Percentiles rank a stretch among this genome's conserved stretches.
Evolutionary conservation across 2,888 invertebrate genomes (phyloP).

Genomic region (Shargacucullia verbasci): DNA sequence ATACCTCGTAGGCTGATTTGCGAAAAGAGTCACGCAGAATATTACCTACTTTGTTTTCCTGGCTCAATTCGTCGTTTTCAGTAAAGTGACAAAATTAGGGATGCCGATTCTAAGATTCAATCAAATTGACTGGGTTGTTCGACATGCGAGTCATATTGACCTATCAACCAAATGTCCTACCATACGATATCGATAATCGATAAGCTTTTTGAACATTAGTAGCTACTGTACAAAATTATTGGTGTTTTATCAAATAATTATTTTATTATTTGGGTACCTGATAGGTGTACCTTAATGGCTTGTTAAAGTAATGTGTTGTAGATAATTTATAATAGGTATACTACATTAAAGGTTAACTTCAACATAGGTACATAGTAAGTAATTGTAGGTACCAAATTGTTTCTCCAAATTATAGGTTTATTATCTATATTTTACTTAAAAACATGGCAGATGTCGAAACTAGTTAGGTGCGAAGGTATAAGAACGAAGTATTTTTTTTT

Average conservation of each 20-base stretch:
- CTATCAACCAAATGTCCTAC: no score
- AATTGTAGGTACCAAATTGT: no score
- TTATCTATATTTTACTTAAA: not conserved
- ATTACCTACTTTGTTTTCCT: conserved; percentile 31
- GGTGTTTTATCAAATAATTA: no score
- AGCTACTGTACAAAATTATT: no score
- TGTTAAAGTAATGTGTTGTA: no score
- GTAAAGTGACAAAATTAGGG: conserved; percentile 5
- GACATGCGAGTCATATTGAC: conserved; percentile 6
- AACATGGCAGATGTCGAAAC: not conserved
- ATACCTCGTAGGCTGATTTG: conserved; percentile 17
- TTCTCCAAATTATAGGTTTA: not conserved
- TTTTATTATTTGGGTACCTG: no score
- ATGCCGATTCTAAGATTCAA: conserved; percentile 20
- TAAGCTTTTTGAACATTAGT: no score
- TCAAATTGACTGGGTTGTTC: conserved; percentile 18
- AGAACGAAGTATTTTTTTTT: not conserved
- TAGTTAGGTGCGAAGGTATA: not conserved
- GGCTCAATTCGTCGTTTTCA: conserved; percentile 12
- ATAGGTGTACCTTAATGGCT: no score
- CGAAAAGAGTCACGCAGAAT: conserved; percentile 52
- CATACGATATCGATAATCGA: no score
- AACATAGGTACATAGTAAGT: no score
- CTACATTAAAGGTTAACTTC: no score
- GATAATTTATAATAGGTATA: no score